Evolutionary conservation across 2,797 vertebrate genomes (phyloP).

Genomic region (Hydrophis major): DNA sequence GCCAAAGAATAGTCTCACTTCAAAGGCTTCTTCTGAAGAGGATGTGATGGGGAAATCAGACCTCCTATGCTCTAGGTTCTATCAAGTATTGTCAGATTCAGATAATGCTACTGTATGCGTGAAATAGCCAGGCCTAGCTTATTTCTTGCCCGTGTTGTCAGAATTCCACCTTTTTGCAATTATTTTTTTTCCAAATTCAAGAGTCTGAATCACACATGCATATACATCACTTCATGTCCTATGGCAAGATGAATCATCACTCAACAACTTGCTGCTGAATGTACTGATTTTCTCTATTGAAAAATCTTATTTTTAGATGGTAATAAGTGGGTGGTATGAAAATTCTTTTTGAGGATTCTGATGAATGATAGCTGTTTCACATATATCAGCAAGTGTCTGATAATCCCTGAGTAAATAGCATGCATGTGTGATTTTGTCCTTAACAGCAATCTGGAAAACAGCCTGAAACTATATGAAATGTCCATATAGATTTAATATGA

Average conservation of each 20-base stretch:
- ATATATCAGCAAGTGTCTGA: not conserved
- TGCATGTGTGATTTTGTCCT: not conserved
- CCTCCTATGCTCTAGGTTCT: not conserved
- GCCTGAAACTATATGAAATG: too few relatives aligned
- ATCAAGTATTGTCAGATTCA: not conserved
- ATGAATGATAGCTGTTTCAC: not conserved
- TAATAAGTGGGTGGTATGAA: not conserved
- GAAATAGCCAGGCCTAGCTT: not conserved
- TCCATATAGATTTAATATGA: not conserved
- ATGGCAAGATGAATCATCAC: not conserved
- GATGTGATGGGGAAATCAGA: not conserved
- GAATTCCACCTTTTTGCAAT: not conserved
- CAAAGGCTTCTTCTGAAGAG: not conserved
- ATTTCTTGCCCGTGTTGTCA: not conserved
- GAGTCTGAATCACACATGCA: not conserved
- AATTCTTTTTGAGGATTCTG: not conserved
- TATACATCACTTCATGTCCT: not conserved
- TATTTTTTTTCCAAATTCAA: not conserved
- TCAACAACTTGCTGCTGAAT: not conserved
- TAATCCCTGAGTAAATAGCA: not conserved
- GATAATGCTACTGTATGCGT: not conserved
- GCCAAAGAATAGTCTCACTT: not conserved
- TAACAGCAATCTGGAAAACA: not conserved
- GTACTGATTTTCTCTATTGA: not conserved
- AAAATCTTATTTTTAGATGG: not conserved